These are phyloP conservation scores for Girardia tigrina DNA, from an alignment of 2,888 invertebrate species.

Conservation along the genomic window DNA sequence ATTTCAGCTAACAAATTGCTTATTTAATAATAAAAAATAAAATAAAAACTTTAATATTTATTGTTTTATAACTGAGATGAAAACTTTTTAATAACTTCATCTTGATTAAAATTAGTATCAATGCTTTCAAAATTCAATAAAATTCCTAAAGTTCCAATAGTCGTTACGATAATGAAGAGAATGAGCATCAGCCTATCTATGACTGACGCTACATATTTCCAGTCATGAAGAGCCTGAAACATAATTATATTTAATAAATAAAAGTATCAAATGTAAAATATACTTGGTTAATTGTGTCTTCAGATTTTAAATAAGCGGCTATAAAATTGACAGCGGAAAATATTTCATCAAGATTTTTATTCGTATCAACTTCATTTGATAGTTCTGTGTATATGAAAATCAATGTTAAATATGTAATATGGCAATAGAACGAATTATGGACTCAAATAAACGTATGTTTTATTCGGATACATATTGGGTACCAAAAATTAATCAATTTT, in stretches of 20 bases:
- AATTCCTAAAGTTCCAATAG: slow-evolving; percentile 35
- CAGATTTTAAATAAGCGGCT: neutral
- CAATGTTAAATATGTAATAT: too few relatives aligned
- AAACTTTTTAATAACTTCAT: slow-evolving; percentile 35
- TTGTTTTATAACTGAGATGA: slow-evolving; percentile 27
- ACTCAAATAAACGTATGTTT: too few relatives aligned
- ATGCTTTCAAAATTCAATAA: slow-evolving; percentile 37
- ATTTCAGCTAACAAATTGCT: too few relatives aligned
- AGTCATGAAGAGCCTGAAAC: slow-evolving; percentile 34
- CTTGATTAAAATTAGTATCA: slow-evolving; percentile 36
- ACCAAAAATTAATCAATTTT: too few relatives aligned
- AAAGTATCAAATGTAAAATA: neutral
- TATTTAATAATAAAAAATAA: too few relatives aligned
- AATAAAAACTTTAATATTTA: too few relatives aligned
- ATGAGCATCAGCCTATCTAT: slow-evolving; percentile 35
- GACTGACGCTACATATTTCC: slow-evolving; percentile 37
- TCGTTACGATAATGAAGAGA: slow-evolving; percentile 34
- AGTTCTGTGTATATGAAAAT: too few relatives aligned
- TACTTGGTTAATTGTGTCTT: neutral
- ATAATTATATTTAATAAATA: neutral
- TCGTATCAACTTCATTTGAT: neutral
- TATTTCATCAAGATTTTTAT: neutral
- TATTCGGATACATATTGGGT: too few relatives aligned
- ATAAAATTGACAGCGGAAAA: slow-evolving; percentile 4
- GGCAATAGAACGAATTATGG: too few relatives aligned